Evolutionary conservation across 2,888 invertebrate species (phyloP), one percentile per base, ranked within the genome.

Genomic region (Drosophila robusta): DNA sequence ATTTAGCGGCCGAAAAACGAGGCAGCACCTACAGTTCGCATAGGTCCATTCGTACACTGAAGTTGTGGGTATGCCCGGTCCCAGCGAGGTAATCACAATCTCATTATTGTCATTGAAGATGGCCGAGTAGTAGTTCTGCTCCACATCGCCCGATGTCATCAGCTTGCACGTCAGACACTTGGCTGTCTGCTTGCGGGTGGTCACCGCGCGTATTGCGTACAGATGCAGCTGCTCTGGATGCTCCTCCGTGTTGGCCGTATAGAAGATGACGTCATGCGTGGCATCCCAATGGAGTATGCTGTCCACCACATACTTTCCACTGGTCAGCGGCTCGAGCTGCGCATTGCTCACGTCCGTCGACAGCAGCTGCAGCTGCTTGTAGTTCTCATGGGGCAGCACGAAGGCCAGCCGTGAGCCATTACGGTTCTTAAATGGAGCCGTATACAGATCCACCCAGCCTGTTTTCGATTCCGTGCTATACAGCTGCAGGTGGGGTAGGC

Each of bases 381-480:
- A 96, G 47, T 93, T 92, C 16, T 94, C 94, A 42, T 95, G 95
- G 11, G 97, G 96, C 70, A 96, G 91, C 71, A 97, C 95, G n/a
- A 96, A 93, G 51, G 96, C 93, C 85, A 97, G 94, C 44, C 95
- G 93, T 8, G 93, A 93, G 34, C 96, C 96, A 73, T 94, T 94
- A 26, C 93, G 92, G 71, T 95, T 95, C 88, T 95, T 96, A 44
- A 94, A 91, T 1, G 97, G 95, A 0, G 96, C 93, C 32, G 95
- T 94, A 88, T 96, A 96, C 36, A 95, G 92, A 88, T 97, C 96
- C n/a, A 97, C 94, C 97, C 97, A 97, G 12, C 97, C 97, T 3
- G 94, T 92, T 11, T 92, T 79, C 0, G 91, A 91, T 62, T 89
- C 85, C 1, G 89, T 80, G 39, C 73, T 89, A 38, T 84, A 90